Conservation (phyloP, 2,797 vertebrate species). For the Denticeps clupeoides region DNA sequence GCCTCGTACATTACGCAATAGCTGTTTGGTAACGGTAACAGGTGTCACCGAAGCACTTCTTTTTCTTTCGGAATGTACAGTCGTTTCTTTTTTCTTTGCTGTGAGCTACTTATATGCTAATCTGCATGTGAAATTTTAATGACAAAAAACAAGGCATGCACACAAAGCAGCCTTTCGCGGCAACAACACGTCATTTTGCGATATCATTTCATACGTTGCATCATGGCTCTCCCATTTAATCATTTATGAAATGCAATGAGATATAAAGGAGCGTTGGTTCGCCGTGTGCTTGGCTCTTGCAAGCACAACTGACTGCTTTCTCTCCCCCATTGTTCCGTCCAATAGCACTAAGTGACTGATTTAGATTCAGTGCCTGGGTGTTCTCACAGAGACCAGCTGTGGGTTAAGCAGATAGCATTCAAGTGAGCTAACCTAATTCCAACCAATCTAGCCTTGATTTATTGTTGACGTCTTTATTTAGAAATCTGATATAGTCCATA, state of each 20-base stretch:
- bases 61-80: neutral
- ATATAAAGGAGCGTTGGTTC: constrained; percentile 1
- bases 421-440: constrained; percentile 74
- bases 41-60: neutral
- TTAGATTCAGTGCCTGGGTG: constrained; percentile 69
- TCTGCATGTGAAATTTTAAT: constrained; percentile 53
- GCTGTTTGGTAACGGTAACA: constrained; percentile 6
- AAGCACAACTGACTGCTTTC: constrained; percentile 46
- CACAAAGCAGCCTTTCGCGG: constrained; percentile 34
- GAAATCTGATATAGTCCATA: constrained; percentile 72
- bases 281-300: constrained; percentile 3
- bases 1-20: constrained; percentile 13
- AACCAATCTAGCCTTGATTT: constrained; percentile 68
- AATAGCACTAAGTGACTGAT: constrained; percentile 72
- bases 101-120: constrained; percentile 40
- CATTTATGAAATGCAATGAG: constrained; percentile 28
- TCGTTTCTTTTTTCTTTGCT: constrained; percentile 18
- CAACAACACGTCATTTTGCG: constrained; percentile 24
- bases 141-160: constrained; percentile 46
- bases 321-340: constrained; percentile 59
- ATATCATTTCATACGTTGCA: constrained; percentile 57
- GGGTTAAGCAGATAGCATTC: constrained; percentile 76
- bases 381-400: constrained; percentile 69
- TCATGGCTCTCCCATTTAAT: constrained; percentile 52
- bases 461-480: constrained; percentile 68